Evolutionary conservation across 2,113 vertebrate species (phyloP), one percentile per base, ranked within the genome.

Genomic region (Sinocyclocheilus anshuiensis): DNA sequence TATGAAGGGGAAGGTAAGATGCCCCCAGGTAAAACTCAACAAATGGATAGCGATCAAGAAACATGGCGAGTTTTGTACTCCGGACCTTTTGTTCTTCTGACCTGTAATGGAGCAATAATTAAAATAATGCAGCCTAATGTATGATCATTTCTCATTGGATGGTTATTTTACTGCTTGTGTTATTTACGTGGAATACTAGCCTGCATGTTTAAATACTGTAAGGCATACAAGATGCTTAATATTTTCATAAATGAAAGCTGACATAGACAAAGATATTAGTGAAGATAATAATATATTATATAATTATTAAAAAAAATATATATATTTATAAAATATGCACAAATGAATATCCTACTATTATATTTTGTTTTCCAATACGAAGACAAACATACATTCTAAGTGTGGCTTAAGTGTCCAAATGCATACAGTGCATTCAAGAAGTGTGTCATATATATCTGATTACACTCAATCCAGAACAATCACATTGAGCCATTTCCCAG

Each of bases 1-100:
- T 93, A 93, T 92, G 90, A 93, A 93, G 90, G 91, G n/a, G n/a
- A 83, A 83, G 65, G 67, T 83, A 74, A 83, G 81, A 71, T 42
- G 67, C 81, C 81, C 45, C 89, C 90, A 93, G 93, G 92, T 92
- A 90, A 84, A 93, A 92, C 81, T 88, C 81, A 57, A 91, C 86
- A 86, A 93, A 92, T 92, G 90, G 86, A 86, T 88, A 89, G 33
- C 39, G 48, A 90, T 90, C 88, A 33, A 80, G 42, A 84, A 91
- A 89, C 89, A 91, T 57, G 86, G 77, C 65, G 83, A 79, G 77
- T 83, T 90, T 88, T 91, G 89, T 89, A 92, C 89, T 85, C 75
- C 74, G 4, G 83, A 83, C 86, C 77, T 80, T 39, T 39, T n/a
- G 20, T 36, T 42, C 53, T 42, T 61, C 18, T 26, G 59, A 65